Percentiles rank a stretch among this genome's conserved stretches.
These are phyloP conservation scores for Oophaga pumilio DNA, from an alignment of 2,113 vertebrate species.

Conservation along the genomic window DNA sequence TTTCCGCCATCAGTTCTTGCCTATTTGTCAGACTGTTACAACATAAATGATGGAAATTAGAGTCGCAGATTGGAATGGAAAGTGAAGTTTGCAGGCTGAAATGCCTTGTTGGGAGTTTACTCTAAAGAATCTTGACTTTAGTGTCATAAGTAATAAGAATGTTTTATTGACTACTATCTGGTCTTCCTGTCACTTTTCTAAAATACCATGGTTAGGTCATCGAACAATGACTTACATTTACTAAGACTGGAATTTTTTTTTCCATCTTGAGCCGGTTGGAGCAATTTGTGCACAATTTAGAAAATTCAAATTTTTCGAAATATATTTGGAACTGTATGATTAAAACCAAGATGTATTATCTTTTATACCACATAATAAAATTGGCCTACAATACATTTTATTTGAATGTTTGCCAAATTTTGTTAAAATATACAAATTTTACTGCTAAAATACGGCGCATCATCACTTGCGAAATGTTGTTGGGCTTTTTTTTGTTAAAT, in stretches of 20 bases:
- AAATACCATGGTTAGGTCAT: background rate
- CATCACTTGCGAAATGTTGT: no score
- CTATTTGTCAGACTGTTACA: conserved; percentile 37
- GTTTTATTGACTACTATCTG: conserved; percentile 14
- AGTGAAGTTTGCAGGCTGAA: background rate
- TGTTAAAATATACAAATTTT: no score
- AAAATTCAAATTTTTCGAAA: background rate
- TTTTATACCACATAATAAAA: background rate
- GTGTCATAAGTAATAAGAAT: conserved; percentile 1
- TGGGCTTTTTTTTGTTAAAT: no score
- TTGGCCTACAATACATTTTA: background rate
- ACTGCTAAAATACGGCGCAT: no score
- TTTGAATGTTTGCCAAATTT: background rate
- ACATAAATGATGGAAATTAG: conserved; percentile 55
- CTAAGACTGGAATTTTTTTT: background rate
- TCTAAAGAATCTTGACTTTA: conserved; percentile 14
- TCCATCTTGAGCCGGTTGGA: background rate
- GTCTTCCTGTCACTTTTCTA: background rate
- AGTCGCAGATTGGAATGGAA: conserved; percentile 30
- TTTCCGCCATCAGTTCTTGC: conserved; percentile 30
- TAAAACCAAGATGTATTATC: no score
- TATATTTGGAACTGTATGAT: background rate
- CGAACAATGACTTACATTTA: background rate
- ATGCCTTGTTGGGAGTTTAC: background rate
- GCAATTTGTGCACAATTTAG: background rate